Percentiles rank a stretch among this genome's conserved stretches.
These are phyloP conservation scores for Villa cingulata DNA, from an alignment of 2,888 invertebrate species.

Conservation along the genomic window DNA sequence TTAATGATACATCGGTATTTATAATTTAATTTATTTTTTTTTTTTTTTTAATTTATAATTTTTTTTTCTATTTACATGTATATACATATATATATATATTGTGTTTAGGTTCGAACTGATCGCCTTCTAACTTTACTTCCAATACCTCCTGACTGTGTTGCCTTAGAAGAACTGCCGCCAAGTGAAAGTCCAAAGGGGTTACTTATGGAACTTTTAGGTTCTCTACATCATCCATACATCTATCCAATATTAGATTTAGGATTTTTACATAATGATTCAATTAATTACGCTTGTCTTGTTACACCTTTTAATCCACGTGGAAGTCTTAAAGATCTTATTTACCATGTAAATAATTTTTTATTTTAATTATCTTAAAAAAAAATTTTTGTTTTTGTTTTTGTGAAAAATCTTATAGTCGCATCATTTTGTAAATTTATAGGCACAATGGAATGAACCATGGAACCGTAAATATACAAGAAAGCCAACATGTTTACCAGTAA, in stretches of 20 bases:
- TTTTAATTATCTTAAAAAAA: too few species aligned
- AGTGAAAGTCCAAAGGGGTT: conserved; percentile 53
- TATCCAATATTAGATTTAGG: conserved; percentile 80
- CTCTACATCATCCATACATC: conserved; percentile 84
- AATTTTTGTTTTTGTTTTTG: too few species aligned
- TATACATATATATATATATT: too few species aligned
- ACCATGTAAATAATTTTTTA: conserved; percentile 47
- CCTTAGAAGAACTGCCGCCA: conserved; percentile 38
- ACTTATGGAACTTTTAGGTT: conserved; percentile 67
- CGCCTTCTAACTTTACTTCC: conserved; percentile 35
- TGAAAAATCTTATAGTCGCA: too few species aligned
- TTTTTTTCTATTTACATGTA: too few species aligned
- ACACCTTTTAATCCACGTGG: conserved; percentile 74
- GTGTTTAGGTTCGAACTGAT: conserved; percentile 33
- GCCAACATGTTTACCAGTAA: conserved; percentile 56
- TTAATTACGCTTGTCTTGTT: conserved; percentile 56
- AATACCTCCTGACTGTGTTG: conserved; percentile 35
- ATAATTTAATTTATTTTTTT: too few species aligned
- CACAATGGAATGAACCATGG: conserved; percentile 70
- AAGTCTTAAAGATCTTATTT: conserved; percentile 80
- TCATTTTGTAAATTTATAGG: too few species aligned
- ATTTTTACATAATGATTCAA: conserved; percentile 44
- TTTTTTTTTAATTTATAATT: too few species aligned
- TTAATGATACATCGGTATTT: conserved; percentile 62
- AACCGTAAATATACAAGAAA: conserved; percentile 56